Evolutionary conservation across 2,888 invertebrate species (phyloP).

Genomic region (Aleiodes alternator): DNA sequence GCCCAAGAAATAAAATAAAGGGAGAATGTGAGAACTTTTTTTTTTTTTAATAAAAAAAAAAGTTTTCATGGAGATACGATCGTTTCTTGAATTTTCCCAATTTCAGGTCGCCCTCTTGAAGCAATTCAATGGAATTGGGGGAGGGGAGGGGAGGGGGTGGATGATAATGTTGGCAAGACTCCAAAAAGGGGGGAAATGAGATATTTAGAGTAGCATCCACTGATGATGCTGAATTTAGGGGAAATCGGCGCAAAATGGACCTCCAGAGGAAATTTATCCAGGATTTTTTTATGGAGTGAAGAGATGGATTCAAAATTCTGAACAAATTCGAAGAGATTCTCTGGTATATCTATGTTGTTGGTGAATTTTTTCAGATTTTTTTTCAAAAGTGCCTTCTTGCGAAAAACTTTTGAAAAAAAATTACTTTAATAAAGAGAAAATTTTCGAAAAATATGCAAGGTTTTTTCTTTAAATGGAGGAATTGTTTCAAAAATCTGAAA

Average conservation of each 20-base stretch:
- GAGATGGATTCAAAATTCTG: too few relatives aligned
- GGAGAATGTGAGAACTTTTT: background rate
- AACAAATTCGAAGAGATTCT: too few relatives aligned
- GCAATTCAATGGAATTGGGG: background rate
- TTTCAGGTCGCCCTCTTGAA: background rate
- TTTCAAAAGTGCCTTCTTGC: too few relatives aligned
- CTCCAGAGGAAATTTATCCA: background rate
- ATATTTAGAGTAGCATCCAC: constrained; percentile 15
- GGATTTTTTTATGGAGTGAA: background rate
- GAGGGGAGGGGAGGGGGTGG: background rate
- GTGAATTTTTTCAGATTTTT: too few relatives aligned
- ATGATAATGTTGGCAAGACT: constrained; percentile 3
- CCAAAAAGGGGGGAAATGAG: constrained; percentile 19
- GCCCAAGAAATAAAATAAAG: constrained; percentile 1
- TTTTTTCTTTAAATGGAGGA: too few relatives aligned
- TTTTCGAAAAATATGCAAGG: too few relatives aligned
- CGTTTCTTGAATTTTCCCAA: constrained; percentile 16
- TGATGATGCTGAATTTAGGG: constrained; percentile 13
- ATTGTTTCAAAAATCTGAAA: too few relatives aligned
- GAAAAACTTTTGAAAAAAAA: too few relatives aligned
- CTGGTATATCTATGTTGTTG: too few relatives aligned
- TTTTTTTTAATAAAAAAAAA: too few relatives aligned
- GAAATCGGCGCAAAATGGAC: background rate
- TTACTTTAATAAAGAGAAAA: too few relatives aligned
- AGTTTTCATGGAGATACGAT: constrained; percentile 20